Percentiles rank a stretch among this genome's conserved stretches.
Conservation (phyloP, 92 coral and sea anemone genomes). For the Diadumene lineata region DNA sequence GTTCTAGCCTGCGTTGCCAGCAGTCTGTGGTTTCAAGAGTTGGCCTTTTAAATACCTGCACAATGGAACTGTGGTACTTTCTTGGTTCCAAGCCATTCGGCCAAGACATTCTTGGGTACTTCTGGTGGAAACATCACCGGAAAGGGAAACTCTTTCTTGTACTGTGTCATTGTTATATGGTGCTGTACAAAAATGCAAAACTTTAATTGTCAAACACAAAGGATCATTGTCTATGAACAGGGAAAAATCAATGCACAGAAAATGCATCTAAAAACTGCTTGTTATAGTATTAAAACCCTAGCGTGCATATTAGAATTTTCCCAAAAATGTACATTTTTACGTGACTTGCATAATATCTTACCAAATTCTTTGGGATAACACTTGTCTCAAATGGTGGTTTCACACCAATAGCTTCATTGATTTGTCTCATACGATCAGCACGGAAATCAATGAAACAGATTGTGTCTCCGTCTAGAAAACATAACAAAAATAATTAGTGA, state of each 20-base stretch:
- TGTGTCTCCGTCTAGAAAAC: constrained; percentile 86
- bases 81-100: constrained; percentile 84
- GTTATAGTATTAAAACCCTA: too few relatives aligned
- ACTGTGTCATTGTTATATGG: constrained; percentile 84
- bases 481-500: too few relatives aligned
- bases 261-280: too few relatives aligned
- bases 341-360: constrained; percentile 31
- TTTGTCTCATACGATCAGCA: constrained; percentile 96
- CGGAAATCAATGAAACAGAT: constrained; percentile 91
- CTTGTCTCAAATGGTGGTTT: constrained; percentile 97
- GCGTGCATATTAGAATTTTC: too few relatives aligned
- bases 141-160: constrained; percentile 96
- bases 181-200: constrained; percentile 60
- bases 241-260: too few relatives aligned
- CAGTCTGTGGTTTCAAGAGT: too few relatives aligned
- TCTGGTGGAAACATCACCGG: constrained; percentile 84
- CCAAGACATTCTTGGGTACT: constrained; percentile 93
- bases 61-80: constrained; percentile 88
- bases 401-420: constrained; percentile 90
- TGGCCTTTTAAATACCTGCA: constrained; percentile 80
- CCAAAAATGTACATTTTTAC: too few relatives aligned
- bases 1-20: too few relatives aligned
- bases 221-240: too few relatives aligned
- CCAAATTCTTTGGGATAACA: constrained; percentile 83
- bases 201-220: too few relatives aligned